phyloP scores from a whole-genome alignment of 2,888 invertebrate genomes.

The Sminthurides aquaticus region DNA sequence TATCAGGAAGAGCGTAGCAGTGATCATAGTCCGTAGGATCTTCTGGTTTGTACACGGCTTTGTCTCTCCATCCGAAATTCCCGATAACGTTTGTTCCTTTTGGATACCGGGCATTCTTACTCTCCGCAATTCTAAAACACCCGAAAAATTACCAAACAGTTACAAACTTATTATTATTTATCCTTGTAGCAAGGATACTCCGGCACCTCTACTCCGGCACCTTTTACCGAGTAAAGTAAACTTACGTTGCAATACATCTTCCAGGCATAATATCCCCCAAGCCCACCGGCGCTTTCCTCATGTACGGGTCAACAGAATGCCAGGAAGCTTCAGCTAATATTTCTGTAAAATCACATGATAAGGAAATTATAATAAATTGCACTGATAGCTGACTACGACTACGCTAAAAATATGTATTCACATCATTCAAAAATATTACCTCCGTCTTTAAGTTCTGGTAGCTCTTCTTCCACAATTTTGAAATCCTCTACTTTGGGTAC shows the following conservation, averaged over 20 bases:
- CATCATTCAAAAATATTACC: not conserved
- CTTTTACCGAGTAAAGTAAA: not conserved
- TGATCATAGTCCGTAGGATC: constrained; percentile 13
- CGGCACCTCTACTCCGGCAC: too few relatives aligned
- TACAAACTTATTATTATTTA: too few relatives aligned
- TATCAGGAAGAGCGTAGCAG: constrained; percentile 51
- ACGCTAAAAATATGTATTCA: too few relatives aligned
- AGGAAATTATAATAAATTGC: too few relatives aligned
- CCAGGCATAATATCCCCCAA: constrained; percentile 61
- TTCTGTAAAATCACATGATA: constrained; percentile 42
- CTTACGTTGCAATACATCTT: constrained; percentile 61
- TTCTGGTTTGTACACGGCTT: constrained; percentile 51
- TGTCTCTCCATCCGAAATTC: constrained; percentile 62
- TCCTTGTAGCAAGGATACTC: too few relatives aligned
- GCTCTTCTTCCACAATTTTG: not conserved
- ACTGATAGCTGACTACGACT: too few relatives aligned
- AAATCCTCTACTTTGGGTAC: not conserved
- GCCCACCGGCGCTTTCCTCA: constrained; percentile 48
- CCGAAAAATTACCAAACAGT: too few relatives aligned
- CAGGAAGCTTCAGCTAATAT: constrained; percentile 60
- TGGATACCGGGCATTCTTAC: constrained; percentile 58
- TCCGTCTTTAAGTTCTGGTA: not conserved
- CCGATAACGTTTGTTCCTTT: constrained; percentile 59
- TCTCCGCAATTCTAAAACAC: constrained; percentile 58
- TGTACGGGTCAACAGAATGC: constrained; percentile 68